Evolutionary conservation across 2,888 invertebrate species (phyloP).

Genomic region (Hypsopygia costalis): DNA sequence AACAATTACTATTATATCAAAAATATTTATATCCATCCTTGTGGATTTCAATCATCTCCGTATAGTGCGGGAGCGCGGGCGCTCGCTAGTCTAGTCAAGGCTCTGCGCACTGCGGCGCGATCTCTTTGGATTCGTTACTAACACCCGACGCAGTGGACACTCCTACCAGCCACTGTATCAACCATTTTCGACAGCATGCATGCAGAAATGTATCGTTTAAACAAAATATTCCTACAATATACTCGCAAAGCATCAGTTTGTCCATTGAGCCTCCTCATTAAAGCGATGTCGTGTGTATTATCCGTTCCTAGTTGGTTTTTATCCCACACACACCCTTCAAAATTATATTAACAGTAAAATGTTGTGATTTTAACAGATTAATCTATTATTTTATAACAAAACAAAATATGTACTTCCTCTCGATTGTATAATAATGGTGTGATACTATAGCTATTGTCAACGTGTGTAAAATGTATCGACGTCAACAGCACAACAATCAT

Average conservation of each 20-base stretch:
- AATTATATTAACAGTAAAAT: slow-evolving; percentile 49
- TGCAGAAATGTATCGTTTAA: slow-evolving; percentile 47
- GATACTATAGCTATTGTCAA: slow-evolving; percentile 59
- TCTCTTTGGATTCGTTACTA: slow-evolving; percentile 61
- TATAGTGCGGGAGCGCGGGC: slow-evolving; percentile 21
- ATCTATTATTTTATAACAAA: slow-evolving; percentile 71
- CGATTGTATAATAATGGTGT: slow-evolving; percentile 53
- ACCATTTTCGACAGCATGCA: slow-evolving; percentile 39
- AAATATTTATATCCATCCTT: slow-evolving; percentile 55
- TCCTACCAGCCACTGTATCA: slow-evolving; percentile 38
- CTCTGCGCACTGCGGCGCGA: slow-evolving; percentile 25
- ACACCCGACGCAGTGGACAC: slow-evolving; percentile 44
- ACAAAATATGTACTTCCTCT: slow-evolving; percentile 60
- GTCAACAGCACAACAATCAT: too few species aligned
- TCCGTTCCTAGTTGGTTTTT: slow-evolving; percentile 44
- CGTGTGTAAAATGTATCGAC: slow-evolving; percentile 59
- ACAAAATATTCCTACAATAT: slow-evolving; percentile 47
- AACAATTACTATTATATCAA: slow-evolving; percentile 74
- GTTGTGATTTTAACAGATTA: slow-evolving; percentile 66
- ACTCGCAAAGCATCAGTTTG: slow-evolving; percentile 51
- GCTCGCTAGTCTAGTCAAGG: slow-evolving; percentile 33
- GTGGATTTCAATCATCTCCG: slow-evolving; percentile 35
- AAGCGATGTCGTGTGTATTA: slow-evolving; percentile 51
- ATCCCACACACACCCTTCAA: slow-evolving; percentile 63
- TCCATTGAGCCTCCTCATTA: slow-evolving; percentile 63